Evolutionary conservation across 2,888 invertebrate genomes (phyloP), one percentile per base, ranked within the genome.

Genomic region (Sericinus montela): DNA sequence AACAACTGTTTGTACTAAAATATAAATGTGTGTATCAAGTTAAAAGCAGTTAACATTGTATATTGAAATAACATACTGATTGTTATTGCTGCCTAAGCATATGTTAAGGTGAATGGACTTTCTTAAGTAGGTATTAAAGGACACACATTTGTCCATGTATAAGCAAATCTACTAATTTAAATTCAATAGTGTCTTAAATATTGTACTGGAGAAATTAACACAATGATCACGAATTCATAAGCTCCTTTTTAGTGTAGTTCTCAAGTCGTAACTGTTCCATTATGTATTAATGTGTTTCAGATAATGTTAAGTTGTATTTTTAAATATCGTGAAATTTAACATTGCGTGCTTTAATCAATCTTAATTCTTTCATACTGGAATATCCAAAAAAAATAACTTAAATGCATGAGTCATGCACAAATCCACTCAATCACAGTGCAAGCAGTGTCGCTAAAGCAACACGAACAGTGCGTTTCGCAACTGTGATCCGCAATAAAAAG

Each of bases 1-100:
- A 85, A 84, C 86, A 86, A 82, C 78, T 80, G 79, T 85, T 87
- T 86, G 85, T 86, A 87, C 85, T 87, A 87, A 86, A 83, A 86
- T 86, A 84, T 84, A 84, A 84, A 83, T 75, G 83, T 86, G 83
- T 86, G 84, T 83, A 72, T 77, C 73, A 76, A 75, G 76, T 77
- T 82, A 85, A 63, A 75, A 82, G 84, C 83, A 74, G 80, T 83
- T 84, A 83, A 77, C 72, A 72, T 69, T 57, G 72, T 80, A 75
- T 80, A 69, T 71, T 68, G 67, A 65, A 72, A 72, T 66, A 66
- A 65, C 69, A 77, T 77, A 72, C 75, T 11, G 38, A 25, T 78
- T 72, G 72, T 81, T 82, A 82, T 70, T 69, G 66, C 76, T 74
- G 75, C 75, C 69, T 60, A 63, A 63, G 65, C 71, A 68, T 69